A percentile compares a stretch with the other conserved stretches of the same genome.
These are phyloP conservation scores for Drosophila bocki DNA, from an alignment of 1,140 invertebrate species.

Conservation along the genomic window DNA sequence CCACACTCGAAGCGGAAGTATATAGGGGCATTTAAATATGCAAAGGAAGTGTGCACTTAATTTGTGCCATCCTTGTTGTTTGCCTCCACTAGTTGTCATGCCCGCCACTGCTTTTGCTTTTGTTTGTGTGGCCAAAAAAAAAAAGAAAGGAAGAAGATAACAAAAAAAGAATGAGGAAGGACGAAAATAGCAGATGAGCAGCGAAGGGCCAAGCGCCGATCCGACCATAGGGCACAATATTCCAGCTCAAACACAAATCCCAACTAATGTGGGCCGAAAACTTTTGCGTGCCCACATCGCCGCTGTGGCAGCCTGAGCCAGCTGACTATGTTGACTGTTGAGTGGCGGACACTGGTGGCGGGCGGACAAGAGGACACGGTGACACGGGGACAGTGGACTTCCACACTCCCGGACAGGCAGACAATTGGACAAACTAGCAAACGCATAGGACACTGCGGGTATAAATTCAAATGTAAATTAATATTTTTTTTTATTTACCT, in stretches of 20 bases:
- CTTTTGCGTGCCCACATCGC: slow-evolving; percentile 67
- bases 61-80: slow-evolving; percentile 82
- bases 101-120: slow-evolving; percentile 50
- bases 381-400: slow-evolving; percentile 14
- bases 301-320: slow-evolving; percentile 45
- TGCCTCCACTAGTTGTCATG: slow-evolving; percentile 56
- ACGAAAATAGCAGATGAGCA: slow-evolving; percentile 27
- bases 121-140: slow-evolving; percentile 51
- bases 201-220: slow-evolving; percentile 60
- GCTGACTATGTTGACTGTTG: slow-evolving; percentile 81
- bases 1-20: slow-evolving; percentile 75
- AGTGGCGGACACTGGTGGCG: slow-evolving; percentile 52
- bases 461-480: background rate
- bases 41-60: slow-evolving; percentile 83
- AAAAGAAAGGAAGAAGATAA: slow-evolving; percentile 7
- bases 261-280: slow-evolving; percentile 82
- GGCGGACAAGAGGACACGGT: slow-evolving; percentile 24
- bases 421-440: slow-evolving; percentile 4
- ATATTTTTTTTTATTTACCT: background rate
- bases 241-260: slow-evolving; percentile 80
- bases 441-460: background rate
- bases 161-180: slow-evolving; percentile 7
- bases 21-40: slow-evolving; percentile 83
- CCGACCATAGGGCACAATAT: slow-evolving; percentile 73
- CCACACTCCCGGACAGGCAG: slow-evolving; percentile 6